Base-by-base conservation (phyloP, 2,888 invertebrate genomes). In the Eumacrocentrus americanus region DNA sequence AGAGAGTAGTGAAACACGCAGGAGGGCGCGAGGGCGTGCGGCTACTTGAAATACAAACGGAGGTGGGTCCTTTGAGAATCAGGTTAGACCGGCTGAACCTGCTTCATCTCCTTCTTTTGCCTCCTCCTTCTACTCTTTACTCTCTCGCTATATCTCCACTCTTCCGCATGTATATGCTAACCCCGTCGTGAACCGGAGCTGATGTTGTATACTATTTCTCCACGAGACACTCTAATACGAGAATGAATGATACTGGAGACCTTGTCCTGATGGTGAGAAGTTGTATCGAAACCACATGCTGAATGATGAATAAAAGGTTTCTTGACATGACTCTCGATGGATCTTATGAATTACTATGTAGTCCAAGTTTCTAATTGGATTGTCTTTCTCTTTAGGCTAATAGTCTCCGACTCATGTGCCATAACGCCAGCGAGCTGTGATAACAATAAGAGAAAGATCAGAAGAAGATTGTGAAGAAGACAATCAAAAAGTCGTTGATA, bases 11-110 rank as follows among this genome's bases (percentile, higher is more conserved):
- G 42, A 29, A 44, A 29, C 23, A 22, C 25, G 22, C 50, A 50
- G 72, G 69, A 68, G 68, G 70, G 69, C 67, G 67, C 74, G 78
- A 77, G 76, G 77, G 77, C 76, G 77, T 77, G 68, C 75, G 74
- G 74, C 73, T 75, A 75, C 77, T 78, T 78, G 78, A 77, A 77
- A 78, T 78, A 78, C 78, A 78, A 77, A 78, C 77, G 75, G 76
- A 73, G 78, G 78, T 78, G 78, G 78, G 77, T 75, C 78, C 77
- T 78, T 79, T 77, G 70, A 77, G 78, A 80, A 80, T 80, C 80
- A 80, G 80, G 80, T 80, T 80, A 80, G 80, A 80, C 80, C 80
- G 80, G 80, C 80, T 75, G 79, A 80, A 80, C 80, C 79, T 78
- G 80, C 79, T 79, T 72, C 72, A 62, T 67, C 74, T 71, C 70